Conservation (phyloP, 2,113 vertebrate species). For the Tyrannus savana region DNA sequence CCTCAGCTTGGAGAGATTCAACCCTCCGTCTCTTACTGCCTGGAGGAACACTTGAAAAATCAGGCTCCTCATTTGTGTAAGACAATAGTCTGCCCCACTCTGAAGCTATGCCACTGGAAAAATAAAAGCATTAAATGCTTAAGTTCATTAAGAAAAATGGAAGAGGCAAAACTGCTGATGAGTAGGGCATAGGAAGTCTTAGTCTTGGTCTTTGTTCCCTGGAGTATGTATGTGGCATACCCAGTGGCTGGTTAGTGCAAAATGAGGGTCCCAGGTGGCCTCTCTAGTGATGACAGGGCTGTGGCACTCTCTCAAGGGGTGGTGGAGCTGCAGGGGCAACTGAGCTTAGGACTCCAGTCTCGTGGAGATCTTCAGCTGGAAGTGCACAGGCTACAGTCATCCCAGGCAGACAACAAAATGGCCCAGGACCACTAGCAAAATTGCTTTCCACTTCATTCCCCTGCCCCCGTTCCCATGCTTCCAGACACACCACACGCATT, state of each 20-base stretch:
- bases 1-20: background rate
- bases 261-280: background rate
- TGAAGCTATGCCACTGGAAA: background rate
- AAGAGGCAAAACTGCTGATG: background rate
- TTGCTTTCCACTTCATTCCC: background rate
- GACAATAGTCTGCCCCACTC: background rate
- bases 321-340: background rate
- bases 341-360: background rate
- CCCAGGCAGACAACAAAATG: background rate
- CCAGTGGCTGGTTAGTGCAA: background rate
- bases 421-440: background rate
- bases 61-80: background rate
- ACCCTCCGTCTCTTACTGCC: background rate
- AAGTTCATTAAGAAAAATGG: background rate
- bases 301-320: background rate
- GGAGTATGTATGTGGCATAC: rapidly evolving
- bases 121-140: background rate
- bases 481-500: background rate
- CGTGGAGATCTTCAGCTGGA: background rate
- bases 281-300: background rate
- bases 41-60: background rate
- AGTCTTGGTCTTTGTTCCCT: background rate
- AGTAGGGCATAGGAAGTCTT: background rate
- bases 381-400: background rate
- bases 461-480: background rate